Evolutionary conservation across 2,113 vertebrate species (phyloP).

Genomic region (Pollachius pollachius): DNA sequence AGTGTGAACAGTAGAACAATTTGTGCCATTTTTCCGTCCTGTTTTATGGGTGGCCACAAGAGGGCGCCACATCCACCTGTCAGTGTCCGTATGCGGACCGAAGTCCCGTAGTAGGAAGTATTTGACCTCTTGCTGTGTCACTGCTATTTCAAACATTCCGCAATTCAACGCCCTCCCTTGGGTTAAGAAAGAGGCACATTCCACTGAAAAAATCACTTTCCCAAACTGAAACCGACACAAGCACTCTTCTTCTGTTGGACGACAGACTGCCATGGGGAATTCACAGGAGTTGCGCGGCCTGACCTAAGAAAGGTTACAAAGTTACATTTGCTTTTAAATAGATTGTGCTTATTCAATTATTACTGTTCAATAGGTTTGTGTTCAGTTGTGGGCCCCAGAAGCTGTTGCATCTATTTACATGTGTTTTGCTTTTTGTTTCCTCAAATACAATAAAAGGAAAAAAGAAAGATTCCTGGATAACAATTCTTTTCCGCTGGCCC

Average conservation of each 20-base stretch:
- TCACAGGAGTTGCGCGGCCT: conserved; percentile 31
- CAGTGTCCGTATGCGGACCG: no score
- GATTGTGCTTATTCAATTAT: conserved; percentile 49
- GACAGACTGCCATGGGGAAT: conserved; percentile 24
- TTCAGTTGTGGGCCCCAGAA: conserved; percentile 43
- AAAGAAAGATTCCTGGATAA: not conserved
- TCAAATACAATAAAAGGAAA: conserved; percentile 49
- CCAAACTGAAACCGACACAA: no score
- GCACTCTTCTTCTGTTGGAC: no score
- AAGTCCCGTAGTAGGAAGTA: no score
- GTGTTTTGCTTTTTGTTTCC: conserved; percentile 53
- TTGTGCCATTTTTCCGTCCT: conserved; percentile 9
- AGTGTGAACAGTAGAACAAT: not conserved
- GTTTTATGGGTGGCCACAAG: conserved; percentile 48
- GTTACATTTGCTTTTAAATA: conserved; percentile 36
- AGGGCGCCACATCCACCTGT: conserved; percentile 42
- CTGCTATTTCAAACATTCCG: conserved; percentile 47
- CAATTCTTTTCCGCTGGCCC: conserved; percentile 16
- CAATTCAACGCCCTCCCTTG: no score
- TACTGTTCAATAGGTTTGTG: conserved; percentile 36
- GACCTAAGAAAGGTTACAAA: conserved; percentile 16
- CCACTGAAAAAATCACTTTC: no score
- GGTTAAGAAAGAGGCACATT: no score
- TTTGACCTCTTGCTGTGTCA: not conserved
- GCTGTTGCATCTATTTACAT: conserved; percentile 49